Conservation (phyloP, 2,113 vertebrate species). For the Caretta caretta region DNA sequence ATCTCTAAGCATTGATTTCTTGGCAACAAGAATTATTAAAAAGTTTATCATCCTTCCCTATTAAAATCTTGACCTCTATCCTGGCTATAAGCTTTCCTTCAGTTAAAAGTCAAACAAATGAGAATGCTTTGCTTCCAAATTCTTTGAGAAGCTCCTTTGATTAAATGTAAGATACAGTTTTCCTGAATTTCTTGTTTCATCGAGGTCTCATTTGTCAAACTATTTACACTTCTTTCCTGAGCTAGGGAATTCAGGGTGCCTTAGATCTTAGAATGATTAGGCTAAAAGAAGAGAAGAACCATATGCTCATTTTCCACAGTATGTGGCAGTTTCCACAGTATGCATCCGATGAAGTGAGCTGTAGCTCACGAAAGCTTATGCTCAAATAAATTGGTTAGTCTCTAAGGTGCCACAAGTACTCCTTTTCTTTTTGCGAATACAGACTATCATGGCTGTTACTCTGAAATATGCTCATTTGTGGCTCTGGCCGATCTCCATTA, state of each 20-base stretch:
- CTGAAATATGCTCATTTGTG: no score
- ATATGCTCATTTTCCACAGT: no score
- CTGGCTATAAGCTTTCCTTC: neutral
- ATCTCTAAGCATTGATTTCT: neutral
- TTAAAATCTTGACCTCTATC: neutral
- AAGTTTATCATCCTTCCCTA: neutral
- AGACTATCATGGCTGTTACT: no score
- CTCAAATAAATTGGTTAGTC: no score
- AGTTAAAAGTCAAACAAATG: neutral
- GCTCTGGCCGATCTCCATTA: neutral
- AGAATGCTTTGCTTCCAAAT: rapidly evolving
- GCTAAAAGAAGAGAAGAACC: neutral
- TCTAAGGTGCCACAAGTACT: no score
- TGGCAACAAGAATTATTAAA: neutral
- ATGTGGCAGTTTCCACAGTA: no score
- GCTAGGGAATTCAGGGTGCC: neutral
- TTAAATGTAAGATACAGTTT: rapidly evolving
- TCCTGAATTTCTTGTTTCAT: rapidly evolving
- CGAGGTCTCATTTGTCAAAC: neutral
- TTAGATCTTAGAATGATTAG: neutral
- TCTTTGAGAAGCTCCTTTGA: rapidly evolving
- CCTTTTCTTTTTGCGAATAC: no score
- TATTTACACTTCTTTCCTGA: neutral
- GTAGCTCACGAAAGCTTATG: no score
- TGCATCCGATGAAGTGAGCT: no score